A percentile compares a stretch with the other conserved stretches of the same genome.
These are phyloP conservation scores for Ophion ventricosus DNA, from an alignment of 2,888 invertebrate genomes.

Conservation along the genomic window DNA sequence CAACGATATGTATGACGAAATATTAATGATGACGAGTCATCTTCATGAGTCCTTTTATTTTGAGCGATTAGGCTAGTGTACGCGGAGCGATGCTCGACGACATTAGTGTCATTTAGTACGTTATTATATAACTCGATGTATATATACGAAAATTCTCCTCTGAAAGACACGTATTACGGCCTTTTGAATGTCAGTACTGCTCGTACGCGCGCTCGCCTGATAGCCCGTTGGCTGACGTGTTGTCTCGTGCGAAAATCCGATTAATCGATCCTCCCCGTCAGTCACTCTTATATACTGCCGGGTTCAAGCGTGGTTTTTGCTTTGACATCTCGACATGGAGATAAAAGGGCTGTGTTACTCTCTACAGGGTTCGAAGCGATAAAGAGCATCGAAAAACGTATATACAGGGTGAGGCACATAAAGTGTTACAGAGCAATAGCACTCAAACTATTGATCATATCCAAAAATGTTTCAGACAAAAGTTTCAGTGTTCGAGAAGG, in stretches of 20 bases:
- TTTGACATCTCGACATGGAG: constrained; percentile 48
- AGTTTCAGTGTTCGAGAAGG: too few relatives aligned
- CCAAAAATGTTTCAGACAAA: too few relatives aligned
- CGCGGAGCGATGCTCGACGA: background rate
- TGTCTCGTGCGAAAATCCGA: constrained; percentile 65
- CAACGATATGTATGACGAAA: too few relatives aligned
- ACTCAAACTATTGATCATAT: too few relatives aligned
- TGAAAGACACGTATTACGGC: background rate
- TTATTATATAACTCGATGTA: constrained; percentile 3
- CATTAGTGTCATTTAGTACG: background rate
- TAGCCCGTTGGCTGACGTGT: constrained; percentile 46
- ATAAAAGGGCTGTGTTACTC: constrained; percentile 39
- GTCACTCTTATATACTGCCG: constrained; percentile 39
- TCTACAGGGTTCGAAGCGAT: background rate
- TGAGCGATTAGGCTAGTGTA: background rate
- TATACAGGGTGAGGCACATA: background rate
- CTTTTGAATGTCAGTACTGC: constrained; percentile 19
- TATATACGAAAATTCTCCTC: background rate
- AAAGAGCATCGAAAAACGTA: constrained; percentile 21
- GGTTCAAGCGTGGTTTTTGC: constrained; percentile 61
- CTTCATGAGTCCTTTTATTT: background rate
- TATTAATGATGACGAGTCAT: too few relatives aligned
- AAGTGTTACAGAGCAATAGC: too few relatives aligned
- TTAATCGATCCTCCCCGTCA: constrained; percentile 63
- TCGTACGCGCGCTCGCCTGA: constrained; percentile 8